phyloP scores from a whole-genome alignment of 1,140 invertebrate species.

The Laodelphax striatellus region DNA sequence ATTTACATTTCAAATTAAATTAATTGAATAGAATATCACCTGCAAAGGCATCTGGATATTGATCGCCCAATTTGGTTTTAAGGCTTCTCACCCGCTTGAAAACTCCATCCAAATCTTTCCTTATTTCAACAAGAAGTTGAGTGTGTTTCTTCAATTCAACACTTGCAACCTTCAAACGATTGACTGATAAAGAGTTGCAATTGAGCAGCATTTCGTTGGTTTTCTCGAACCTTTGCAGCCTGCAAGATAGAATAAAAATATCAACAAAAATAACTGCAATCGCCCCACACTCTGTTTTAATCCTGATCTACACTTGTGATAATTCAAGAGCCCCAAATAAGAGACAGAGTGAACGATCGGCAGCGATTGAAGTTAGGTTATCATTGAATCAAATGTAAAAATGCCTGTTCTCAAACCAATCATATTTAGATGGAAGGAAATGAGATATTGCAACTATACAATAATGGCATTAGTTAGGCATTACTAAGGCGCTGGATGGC shows the following conservation, averaged over 20 bases:
- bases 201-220: constrained; percentile 96
- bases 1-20: no score
- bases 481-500: no score
- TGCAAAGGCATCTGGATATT: constrained; percentile 77
- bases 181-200: constrained; percentile 77
- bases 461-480: no score
- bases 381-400: no score
- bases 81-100: constrained; percentile 51
- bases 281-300: no score
- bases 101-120: constrained; percentile 47
- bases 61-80: constrained; percentile 67
- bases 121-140: constrained; percentile 53
- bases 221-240: constrained; percentile 91
- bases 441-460: no score
- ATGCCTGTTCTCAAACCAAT: no score
- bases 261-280: not conserved
- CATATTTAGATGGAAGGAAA: no score
- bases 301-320: no score
- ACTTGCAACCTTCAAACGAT: constrained; percentile 64
- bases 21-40: constrained; percentile 29
- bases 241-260: constrained; percentile 41
- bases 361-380: no score
- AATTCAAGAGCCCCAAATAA: no score
- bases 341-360: no score
- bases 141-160: constrained; percentile 85